phyloP scores from a whole-genome alignment of 2,888 invertebrate genomes.

The Aquatica leii region DNA sequence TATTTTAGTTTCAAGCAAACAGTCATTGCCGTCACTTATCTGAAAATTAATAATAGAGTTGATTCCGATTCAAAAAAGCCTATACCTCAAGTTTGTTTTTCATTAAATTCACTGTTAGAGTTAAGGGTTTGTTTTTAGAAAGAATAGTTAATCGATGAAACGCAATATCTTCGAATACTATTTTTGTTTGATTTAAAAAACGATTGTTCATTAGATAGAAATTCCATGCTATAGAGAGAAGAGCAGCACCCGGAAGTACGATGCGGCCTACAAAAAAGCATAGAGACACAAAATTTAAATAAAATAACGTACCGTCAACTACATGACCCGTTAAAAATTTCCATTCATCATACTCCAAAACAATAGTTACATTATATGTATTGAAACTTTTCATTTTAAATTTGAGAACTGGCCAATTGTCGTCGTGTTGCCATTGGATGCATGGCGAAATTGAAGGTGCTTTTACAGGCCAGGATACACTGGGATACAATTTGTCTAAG shows the following conservation, averaged over 20 bases:
- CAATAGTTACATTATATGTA: too few relatives aligned
- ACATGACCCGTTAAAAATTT: not conserved
- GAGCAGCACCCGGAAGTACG: not conserved
- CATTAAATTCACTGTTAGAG: too few relatives aligned
- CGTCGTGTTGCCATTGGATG: not conserved
- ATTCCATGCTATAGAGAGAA: not conserved
- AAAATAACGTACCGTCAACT: not conserved
- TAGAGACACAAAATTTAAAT: not conserved
- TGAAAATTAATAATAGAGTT: not conserved
- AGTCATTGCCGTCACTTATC: not conserved
- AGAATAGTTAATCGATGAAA: not conserved
- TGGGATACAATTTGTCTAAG: not conserved
- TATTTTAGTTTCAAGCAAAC: not conserved
- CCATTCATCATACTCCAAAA: not conserved
- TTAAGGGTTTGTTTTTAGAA: too few relatives aligned
- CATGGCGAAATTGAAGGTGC: not conserved
- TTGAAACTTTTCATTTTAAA: not conserved
- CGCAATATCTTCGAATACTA: not conserved
- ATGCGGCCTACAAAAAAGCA: not conserved
- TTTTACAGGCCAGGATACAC: not conserved
- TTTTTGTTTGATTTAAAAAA: not conserved
- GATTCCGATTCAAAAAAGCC: too few relatives aligned
- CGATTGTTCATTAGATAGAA: not conserved
- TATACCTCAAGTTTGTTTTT: too few relatives aligned
- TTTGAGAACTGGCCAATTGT: not conserved